Base-by-base conservation (phyloP, 2,113 vertebrate species). In the Etheostoma spectabile region DNA sequence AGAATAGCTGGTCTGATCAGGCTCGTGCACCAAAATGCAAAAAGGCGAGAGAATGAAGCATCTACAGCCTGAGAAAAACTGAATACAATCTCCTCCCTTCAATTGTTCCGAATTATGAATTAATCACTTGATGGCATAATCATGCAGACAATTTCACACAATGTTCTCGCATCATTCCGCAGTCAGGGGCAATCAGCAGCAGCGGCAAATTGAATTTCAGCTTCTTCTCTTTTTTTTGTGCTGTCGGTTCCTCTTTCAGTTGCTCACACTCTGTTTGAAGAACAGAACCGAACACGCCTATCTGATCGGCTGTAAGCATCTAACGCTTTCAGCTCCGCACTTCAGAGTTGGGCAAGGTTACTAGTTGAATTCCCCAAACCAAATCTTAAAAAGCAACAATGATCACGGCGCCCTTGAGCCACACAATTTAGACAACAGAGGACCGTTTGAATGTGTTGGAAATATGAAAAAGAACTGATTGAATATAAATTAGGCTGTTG, bases 51-150 rank as follows among this genome's bases (percentile, higher is more conserved):
- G 19, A 16, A 11, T 46, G 11, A 38, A 27, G 27, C n/a, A 3
- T 65, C 52, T 49, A 0, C 67, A 33, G 52, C 65, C 73, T 27
- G 15, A 49, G 57, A 38, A 24, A 21, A 67, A 33, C 61, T 13
- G 48, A 77, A 72, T 2, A 68, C 63, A 22, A 16, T 74, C 66
- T 83, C 15, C 60, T 71, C 46, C 72, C 55, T 46, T 77, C 62
- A 80, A 14, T 66, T n/a, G 61, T 52, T 57, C 72, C 49, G 42
- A 53, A 73, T 64, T 52, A 49, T 64, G 48, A 83, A 64, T 77
- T 35, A 57, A 76, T 83, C 30, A 72, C 30, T 52, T 68, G 72
- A 63, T 83, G 18, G 72, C 67, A 83, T 67, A 63, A 77, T 83
- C 65, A 61, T 22, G 11, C 48, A 66, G 35, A 65, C 84, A 48